Evolutionary conservation across 2,797 vertebrate genomes (phyloP).

Genomic region (Calcarius lapponicus): DNA sequence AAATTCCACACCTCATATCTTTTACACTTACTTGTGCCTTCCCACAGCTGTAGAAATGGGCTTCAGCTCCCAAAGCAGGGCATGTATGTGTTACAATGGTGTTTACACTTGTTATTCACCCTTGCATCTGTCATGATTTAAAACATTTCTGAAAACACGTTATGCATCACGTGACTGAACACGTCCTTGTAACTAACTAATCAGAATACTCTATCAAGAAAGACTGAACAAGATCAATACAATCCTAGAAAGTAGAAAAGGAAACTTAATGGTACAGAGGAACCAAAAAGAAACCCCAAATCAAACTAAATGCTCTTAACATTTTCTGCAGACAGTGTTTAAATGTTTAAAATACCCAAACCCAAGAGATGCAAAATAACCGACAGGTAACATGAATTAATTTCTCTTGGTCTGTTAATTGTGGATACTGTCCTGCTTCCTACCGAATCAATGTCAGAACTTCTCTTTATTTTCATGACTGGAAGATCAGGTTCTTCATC

Average conservation of each 20-base stretch:
- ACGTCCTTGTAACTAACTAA: neutral
- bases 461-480: neutral
- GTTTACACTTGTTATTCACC: neutral
- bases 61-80: neutral
- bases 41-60: neutral
- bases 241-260: neutral
- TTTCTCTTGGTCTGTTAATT: neutral
- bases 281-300: fast-evolving
- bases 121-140: neutral
- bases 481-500: neutral
- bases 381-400: neutral
- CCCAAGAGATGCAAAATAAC: neutral
- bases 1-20: neutral
- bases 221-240: neutral
- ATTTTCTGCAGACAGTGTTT: neutral
- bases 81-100: neutral
- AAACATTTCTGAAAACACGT: neutral
- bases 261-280: neutral
- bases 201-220: neutral
- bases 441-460: neutral
- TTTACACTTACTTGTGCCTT: neutral
- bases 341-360: neutral
- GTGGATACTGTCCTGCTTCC: neutral
- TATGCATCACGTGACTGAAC: neutral
- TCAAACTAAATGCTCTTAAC: neutral